These are phyloP conservation scores for Brachyopa scutellaris DNA, from an alignment of 2,888 invertebrate genomes.

Conservation along the genomic window DNA sequence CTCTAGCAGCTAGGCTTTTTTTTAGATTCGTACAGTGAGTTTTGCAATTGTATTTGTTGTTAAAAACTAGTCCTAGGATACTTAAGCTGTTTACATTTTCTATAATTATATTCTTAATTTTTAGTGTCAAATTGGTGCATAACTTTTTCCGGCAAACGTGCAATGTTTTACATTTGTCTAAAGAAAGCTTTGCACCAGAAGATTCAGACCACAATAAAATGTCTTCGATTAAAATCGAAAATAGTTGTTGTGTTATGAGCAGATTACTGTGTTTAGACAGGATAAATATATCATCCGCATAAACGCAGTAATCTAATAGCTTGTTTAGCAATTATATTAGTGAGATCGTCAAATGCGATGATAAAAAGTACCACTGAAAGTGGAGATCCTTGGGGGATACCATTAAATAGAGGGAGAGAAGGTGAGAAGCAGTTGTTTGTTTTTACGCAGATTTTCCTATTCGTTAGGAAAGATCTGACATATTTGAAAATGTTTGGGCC, in stretches of 20 bases:
- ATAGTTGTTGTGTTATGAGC: background rate
- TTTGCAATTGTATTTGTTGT: background rate
- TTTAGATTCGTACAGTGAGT: background rate
- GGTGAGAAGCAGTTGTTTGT: background rate
- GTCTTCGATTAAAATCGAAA: background rate
- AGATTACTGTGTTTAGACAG: background rate
- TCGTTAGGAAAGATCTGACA: background rate
- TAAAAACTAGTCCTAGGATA: background rate
- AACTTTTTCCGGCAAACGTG: background rate
- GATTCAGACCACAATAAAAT: background rate
- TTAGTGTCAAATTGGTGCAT: background rate
- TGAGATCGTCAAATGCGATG: background rate
- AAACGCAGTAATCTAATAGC: background rate
- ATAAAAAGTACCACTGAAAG: background rate
- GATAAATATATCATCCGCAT: background rate
- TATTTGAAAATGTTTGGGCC: background rate
- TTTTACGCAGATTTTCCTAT: background rate
- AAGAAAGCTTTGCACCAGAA: background rate
- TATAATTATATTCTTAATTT: background rate
- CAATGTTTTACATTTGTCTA: background rate
- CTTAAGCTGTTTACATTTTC: background rate
- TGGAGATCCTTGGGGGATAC: background rate
- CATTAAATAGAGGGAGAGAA: no score
- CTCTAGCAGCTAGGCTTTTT: no score
- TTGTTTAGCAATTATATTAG: background rate